A percentile compares a stretch with the other conserved stretches of the same genome.
These are phyloP conservation scores for Chelonia mydas DNA, from an alignment of 2,797 vertebrate species.

Conservation along the genomic window DNA sequence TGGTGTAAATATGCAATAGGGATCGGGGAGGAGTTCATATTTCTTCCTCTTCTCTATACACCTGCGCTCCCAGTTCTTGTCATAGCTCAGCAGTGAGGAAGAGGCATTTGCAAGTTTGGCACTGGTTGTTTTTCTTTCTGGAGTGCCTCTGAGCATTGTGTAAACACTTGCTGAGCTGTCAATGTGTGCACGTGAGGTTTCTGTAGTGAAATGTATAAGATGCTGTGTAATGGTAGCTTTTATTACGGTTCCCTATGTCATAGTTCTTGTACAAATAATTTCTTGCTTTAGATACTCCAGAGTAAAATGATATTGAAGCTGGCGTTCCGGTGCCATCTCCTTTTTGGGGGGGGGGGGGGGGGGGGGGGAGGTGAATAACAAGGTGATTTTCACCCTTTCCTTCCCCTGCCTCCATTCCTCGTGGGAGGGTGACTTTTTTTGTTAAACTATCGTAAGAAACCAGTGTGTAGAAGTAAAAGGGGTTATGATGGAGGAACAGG, in stretches of 20 bases:
- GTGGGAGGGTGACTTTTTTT: background rate
- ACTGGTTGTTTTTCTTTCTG: slow-evolving; percentile 17
- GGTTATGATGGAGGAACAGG: too few relatives aligned
- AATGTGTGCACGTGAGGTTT: slow-evolving; percentile 63
- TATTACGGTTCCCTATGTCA: background rate
- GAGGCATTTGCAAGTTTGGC: slow-evolving; percentile 55
- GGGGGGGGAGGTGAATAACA: background rate
- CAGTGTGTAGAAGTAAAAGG: slow-evolving; percentile 41
- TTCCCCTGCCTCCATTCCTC: background rate
- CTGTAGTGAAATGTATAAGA: slow-evolving; percentile 52
- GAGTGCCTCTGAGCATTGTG: slow-evolving; percentile 68
- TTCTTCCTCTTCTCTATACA: slow-evolving; percentile 10
- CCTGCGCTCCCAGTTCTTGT: slow-evolving; percentile 30
- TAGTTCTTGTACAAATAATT: slow-evolving; percentile 53
- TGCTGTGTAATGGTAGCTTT: slow-evolving; percentile 53
- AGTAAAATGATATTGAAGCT: slow-evolving; percentile 28
- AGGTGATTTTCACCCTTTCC: too few relatives aligned
- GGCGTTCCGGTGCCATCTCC: background rate
- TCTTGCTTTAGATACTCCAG: background rate
- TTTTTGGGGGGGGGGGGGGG: background rate
- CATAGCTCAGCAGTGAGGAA: slow-evolving; percentile 21
- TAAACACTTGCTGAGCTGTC: slow-evolving; percentile 76
- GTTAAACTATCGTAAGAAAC: slow-evolving; percentile 13
- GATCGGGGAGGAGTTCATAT: slow-evolving; percentile 56
- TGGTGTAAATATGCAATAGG: slow-evolving; percentile 12